These are phyloP conservation scores for Helobdella robusta DNA, from an alignment of 2,888 invertebrate genomes.

Conservation along the genomic window DNA sequence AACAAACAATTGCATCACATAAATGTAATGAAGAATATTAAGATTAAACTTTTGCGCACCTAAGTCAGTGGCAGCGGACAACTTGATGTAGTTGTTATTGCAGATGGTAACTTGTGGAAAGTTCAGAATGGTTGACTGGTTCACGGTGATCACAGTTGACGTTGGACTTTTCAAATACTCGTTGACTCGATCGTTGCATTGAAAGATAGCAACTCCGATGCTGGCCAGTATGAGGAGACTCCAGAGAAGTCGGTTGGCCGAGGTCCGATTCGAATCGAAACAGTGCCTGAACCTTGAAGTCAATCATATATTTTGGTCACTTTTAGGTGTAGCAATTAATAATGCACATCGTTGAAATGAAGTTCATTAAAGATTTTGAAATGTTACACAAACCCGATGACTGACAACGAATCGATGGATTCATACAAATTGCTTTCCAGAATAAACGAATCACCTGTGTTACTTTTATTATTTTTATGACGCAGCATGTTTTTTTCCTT, in stretches of 20 bases:
- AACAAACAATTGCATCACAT: too few relatives aligned
- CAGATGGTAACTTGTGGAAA: slow-evolving; percentile 26
- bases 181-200: slow-evolving; percentile 21
- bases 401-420: too few relatives aligned
- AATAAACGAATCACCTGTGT: too few relatives aligned
- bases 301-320: too few relatives aligned
- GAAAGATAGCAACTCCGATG: slow-evolving; percentile 5
- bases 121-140: neutral
- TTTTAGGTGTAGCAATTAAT: too few relatives aligned
- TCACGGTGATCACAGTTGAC: slow-evolving; percentile 3
- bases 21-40: neutral
- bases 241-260: slow-evolving; percentile 53
- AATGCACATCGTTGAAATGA: too few relatives aligned
- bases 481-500: too few relatives aligned
- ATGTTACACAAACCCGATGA: too few relatives aligned
- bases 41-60: too few relatives aligned
- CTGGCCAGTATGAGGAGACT: slow-evolving; percentile 7
- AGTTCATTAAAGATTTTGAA: too few relatives aligned
- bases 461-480: too few relatives aligned
- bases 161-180: slow-evolving; percentile 22
- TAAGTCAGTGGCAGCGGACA: neutral
- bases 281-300: slow-evolving; percentile 16
- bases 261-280: neutral
- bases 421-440: too few relatives aligned
- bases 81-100: slow-evolving; percentile 15